phyloP scores from a whole-genome alignment of 2,113 vertebrate species.

The Hippocampus comes region DNA sequence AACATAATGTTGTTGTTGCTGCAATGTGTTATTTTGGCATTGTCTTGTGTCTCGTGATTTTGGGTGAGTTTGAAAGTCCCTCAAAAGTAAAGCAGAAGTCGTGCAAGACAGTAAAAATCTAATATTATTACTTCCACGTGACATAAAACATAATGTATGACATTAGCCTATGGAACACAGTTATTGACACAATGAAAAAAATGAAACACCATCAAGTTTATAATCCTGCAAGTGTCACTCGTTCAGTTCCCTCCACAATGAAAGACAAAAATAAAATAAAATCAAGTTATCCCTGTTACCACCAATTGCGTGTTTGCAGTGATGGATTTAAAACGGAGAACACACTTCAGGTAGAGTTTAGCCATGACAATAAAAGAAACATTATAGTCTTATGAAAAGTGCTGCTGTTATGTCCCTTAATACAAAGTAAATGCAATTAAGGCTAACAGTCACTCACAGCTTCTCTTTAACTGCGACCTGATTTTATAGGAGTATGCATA shows the following conservation, averaged over 20 bases:
- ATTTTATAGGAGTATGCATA: neutral
- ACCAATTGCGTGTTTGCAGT: neutral
- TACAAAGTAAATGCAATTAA: neutral
- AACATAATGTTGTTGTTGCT: no score
- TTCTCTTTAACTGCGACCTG: constrained; percentile 11
- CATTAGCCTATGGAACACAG: neutral
- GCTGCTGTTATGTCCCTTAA: neutral
- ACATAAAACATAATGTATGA: neutral
- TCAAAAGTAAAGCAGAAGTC: neutral
- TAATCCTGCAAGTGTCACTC: neutral
- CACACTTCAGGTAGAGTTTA: neutral
- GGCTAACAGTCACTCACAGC: neutral
- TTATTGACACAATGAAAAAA: neutral
- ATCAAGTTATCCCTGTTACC: neutral
- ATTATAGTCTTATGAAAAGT: neutral
- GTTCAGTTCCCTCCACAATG: neutral
- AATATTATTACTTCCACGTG: neutral
- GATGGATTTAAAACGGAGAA: neutral
- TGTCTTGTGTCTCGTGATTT: neutral
- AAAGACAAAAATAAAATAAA: neutral
- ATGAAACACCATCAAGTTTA: neutral
- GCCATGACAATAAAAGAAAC: neutral
- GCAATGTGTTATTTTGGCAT: neutral
- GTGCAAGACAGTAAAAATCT: neutral
- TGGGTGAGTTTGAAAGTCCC: neutral